Evolutionary conservation across 2,797 vertebrate genomes (phyloP), one percentile per base, ranked within the genome.

Genomic region (Champsocephalus gunnari): DNA sequence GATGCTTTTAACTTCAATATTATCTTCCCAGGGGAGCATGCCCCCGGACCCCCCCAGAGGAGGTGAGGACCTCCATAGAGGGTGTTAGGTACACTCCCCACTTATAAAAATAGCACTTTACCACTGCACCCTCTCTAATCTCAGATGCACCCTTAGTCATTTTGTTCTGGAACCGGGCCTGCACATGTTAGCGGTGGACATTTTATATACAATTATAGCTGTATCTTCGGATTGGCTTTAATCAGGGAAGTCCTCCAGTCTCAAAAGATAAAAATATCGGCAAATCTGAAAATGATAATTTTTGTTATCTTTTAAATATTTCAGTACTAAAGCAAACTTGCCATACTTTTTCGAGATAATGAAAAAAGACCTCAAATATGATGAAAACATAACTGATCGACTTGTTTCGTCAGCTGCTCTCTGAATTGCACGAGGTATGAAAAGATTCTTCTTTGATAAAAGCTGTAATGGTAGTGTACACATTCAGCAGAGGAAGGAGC

Each of bases 391-490:
- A 79, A 57, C n/a, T 72, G 21, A 61, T 83, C 48, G 41, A 21
- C 61, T 53, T 28, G 19, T 71, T 70, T 77, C 68, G 73, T 83
- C 71, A 62, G 79, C 66, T 49, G 58, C 66, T 73, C 48, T 43
- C 44, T 72, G 68, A 76, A 58, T 51, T 13, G 16, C 9, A 75
- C 8, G 55, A 68, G 6, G n/a, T 73, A 38, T 56, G 50, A 79
- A 67, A 21, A 16, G 34, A 21, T 70, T 59, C 14, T 9, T 71
- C 44, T 69, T 8, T 38, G 44, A 84, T 70, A 54, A 58, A 66
- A 67, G 66, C 28, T 14, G 44, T 55, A 53, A 65, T 74, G 43
- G 24, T 54, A 66, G 59, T 47, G 58, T 53, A 53, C 51, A 71
- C 59, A 67, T 84, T 71, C 58, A 64, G 75, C 56, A 56, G 65